Percentiles rank a stretch among this genome's conserved stretches.
phyloP scores from a whole-genome alignment of 2,797 vertebrate species.

The Thripadectes ignobilis region DNA sequence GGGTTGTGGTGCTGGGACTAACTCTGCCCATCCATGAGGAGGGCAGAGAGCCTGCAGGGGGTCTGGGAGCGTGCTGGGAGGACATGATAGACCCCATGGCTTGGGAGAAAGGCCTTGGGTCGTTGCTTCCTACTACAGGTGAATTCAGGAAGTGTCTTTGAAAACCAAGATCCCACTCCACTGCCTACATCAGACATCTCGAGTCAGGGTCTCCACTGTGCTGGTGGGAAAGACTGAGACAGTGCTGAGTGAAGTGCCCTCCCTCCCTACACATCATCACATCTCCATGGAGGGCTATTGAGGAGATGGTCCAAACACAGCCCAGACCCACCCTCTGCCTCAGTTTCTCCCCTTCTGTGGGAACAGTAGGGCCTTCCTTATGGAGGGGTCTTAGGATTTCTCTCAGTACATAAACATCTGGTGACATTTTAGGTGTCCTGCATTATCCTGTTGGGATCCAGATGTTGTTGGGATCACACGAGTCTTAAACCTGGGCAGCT shows the following conservation, averaged over 20 bases:
- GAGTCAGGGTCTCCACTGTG: not conserved
- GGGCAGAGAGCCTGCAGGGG: not conserved
- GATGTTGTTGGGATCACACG: not conserved
- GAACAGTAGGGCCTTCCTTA: fast-evolving
- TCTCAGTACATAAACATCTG: not conserved
- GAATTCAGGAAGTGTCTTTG: not conserved
- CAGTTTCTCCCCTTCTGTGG: not conserved
- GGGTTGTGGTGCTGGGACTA: not conserved
- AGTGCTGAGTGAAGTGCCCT: not conserved
- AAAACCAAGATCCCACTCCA: not conserved
- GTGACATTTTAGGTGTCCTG: not conserved
- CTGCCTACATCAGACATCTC: not conserved
- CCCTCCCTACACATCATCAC: not conserved
- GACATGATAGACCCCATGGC: not conserved
- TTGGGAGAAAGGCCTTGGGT: not conserved
- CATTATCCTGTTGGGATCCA: not conserved
- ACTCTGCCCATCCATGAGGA: not conserved
- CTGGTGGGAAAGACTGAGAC: not conserved
- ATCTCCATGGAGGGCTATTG: not conserved
- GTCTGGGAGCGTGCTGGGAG: not conserved
- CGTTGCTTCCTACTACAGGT: fast-evolving
- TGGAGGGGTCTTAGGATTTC: not conserved
- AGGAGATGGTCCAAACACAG: not conserved
- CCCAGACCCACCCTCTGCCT: not conserved
- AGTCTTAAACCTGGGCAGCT: not conserved